Percentiles rank a stretch among this genome's conserved stretches.
phyloP scores from a whole-genome alignment of 2,888 invertebrate species.

The Volucella zonaria region DNA sequence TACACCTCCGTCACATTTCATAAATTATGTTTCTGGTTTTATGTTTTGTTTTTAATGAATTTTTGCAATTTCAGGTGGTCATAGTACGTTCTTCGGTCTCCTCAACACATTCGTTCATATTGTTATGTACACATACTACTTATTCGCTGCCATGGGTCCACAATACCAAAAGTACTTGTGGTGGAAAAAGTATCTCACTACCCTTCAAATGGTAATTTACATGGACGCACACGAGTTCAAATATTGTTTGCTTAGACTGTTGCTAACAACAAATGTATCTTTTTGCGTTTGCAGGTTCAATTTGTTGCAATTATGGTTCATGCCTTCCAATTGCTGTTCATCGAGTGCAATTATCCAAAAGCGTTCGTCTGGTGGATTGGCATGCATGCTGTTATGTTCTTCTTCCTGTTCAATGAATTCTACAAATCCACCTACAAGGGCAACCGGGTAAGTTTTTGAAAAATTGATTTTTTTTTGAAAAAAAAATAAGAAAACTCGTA shows the following conservation, averaged over 20 bases:
- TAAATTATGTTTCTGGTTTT: conserved; percentile 5
- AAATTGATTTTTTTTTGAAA: conserved; percentile 12
- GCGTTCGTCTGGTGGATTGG: conserved; percentile 98
- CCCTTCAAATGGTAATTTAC: conserved; percentile 92
- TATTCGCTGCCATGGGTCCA: conserved; percentile 95
- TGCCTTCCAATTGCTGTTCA: conserved; percentile 95
- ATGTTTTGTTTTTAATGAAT: conserved; percentile 30
- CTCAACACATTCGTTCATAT: conserved; percentile 98
- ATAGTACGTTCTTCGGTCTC: conserved; percentile 97
- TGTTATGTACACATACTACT: conserved; percentile 97
- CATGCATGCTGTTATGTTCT: conserved; percentile 97
- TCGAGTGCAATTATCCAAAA: conserved; percentile 95
- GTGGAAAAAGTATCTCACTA: conserved; percentile 98
- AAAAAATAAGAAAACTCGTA: conserved; percentile 4
- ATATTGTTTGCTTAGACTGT: conserved; percentile 25
- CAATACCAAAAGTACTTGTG: conserved; percentile 92
- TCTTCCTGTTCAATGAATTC: conserved; percentile 97
- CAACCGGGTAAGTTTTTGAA: conserved; percentile 78
- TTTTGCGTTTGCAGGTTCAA: conserved; percentile 86
- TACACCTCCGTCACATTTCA: conserved; percentile 12
- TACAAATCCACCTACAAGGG: conserved; percentile 91
- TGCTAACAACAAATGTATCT: conserved; percentile 6
- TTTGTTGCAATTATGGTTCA: conserved; percentile 95
- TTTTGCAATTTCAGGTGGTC: conserved; percentile 87
- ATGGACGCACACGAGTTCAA: not conserved